Evolutionary conservation across 1,140 invertebrate species (phyloP), one percentile per base, ranked within the genome.

Genomic region (Trachymyrmex septentrionalis): DNA sequence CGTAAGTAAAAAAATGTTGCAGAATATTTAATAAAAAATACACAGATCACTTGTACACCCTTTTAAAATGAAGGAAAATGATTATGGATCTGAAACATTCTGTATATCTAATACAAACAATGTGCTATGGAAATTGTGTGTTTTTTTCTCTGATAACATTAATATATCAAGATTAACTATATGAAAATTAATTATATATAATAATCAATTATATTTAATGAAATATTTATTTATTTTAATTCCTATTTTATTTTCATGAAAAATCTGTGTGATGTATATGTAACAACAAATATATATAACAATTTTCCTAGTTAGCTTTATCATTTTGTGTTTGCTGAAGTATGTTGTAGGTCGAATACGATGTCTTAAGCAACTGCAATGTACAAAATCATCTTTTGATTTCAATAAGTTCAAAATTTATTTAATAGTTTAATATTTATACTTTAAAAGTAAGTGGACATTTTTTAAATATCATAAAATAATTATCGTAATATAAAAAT

Each of bases 261-360:
- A 59, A 59, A 59, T 59, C 57, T 24, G 12, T 59, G 34, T 27
- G 24, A 61, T 7, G 9, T 44, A 44, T 44, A n/a, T 66, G 0
- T 2, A 34, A 12, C 4, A 19, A 44, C 9, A 3, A 50, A 50
- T 27, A 63, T 27, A 1, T 16, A 76, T 61, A 38, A 24, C n/a
- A 48, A 38, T 24, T 63, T 10, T 34, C 7, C 3, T 34, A 66
- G 1, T 66, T 66, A 1, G 3, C 6, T 66, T 66, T 10, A 3
- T 34, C 30, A 34, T 34, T 34, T 27, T 59, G 19, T 30, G 7
- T 82, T 24, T 76, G 73, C 30, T 90, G 85, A 34, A 91, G 53
- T 53, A 91, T 3, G 7, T 87, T 91, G 16, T 73, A 91, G 14
- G 64, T 64, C 0, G 90, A 89, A 50, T 91, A 91, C 2, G 90